A percentile compares a stretch with the other conserved stretches of the same genome.
Conservation (phyloP, 2,888 invertebrate species). For the Cabera pusaria region DNA sequence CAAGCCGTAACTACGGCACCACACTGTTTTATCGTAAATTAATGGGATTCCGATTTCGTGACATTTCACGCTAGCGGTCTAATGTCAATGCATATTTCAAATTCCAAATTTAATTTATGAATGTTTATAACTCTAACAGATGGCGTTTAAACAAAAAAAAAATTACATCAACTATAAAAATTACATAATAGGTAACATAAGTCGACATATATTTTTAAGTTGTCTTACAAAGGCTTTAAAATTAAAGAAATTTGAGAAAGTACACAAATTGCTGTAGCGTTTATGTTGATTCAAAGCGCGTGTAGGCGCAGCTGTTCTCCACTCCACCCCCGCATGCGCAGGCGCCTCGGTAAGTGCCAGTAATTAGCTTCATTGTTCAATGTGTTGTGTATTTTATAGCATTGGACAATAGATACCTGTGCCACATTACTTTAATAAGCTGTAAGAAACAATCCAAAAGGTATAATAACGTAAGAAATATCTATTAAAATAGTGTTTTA, state of each 20-base stretch:
- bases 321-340: conserved; percentile 26
- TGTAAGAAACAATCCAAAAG: no score
- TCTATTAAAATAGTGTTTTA: no score
- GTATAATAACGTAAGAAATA: no score
- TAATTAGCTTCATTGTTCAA: conserved; percentile 39
- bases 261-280: conserved; percentile 20
- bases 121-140: conserved; percentile 1
- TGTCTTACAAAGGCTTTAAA: no score
- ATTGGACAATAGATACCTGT: conserved; percentile 1
- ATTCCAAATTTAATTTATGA: conserved; percentile 19
- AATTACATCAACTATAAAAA: no score
- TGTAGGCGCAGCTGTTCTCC: conserved; percentile 35
- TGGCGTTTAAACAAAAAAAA: not conserved
- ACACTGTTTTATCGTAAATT: conserved; percentile 37
- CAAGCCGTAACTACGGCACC: conserved; percentile 31
- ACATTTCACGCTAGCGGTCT: conserved; percentile 36
- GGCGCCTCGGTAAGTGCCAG: conserved; percentile 44
- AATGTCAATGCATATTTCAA: conserved; percentile 33
- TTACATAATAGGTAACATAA: no score
- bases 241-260: no score
- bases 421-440: no score
- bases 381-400: not conserved
- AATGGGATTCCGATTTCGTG: conserved; percentile 45
- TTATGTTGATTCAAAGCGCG: conserved; percentile 14
- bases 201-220: no score